Base-by-base conservation (phyloP, 2,888 invertebrate species). In the Piscicola geometra region DNA sequence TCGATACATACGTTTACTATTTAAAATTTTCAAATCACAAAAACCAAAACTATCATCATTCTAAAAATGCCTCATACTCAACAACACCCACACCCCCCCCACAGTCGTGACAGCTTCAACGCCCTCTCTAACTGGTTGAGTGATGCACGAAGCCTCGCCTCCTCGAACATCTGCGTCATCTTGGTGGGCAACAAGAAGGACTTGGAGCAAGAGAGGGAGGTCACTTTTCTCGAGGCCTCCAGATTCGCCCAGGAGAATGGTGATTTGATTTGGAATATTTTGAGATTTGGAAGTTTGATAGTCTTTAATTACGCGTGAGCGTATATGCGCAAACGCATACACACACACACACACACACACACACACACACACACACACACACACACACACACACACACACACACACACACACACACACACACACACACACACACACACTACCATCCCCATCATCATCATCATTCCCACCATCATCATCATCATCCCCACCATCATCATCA, bases 241-340 rank as follows among this genome's bases (percentile, higher is more conserved):
- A 89, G 90, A 83, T 92, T 92, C 88, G 92, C 92, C 60, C 91
- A 92, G 84, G 92, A 92, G 85, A 92, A 92, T 88, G 91, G 91
- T 91, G 50, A 9, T 35, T n/a, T n/a, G n/a, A n/a, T n/a, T n/a
- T n/a, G n/a, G n/a, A n/a, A n/a, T n/a, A n/a, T n/a, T n/a, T n/a
- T 74, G 21, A 18, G 18, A 12, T 18, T 25, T 35, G 21, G 18
- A 21, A 32, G 12, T 71, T 28, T n/a, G 12, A 21, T 25, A 12
- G 30, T 71, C 9, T 71, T 12, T 71, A 52, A n/a, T n/a, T n/a
- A n/a, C 15, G 12, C 9, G 25, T 71, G 12, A 50, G 18, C 9
- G 69, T n/a, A 25, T 69, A 41, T 15, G 41, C 41, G 15, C 41
- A 15, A 5, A 41, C 41, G 41, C 41, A 41, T 15, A 15, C 41